Evolutionary conservation across 2,888 invertebrate species (phyloP), one percentile per base, ranked within the genome.

Genomic region (Desoria tigrina): DNA sequence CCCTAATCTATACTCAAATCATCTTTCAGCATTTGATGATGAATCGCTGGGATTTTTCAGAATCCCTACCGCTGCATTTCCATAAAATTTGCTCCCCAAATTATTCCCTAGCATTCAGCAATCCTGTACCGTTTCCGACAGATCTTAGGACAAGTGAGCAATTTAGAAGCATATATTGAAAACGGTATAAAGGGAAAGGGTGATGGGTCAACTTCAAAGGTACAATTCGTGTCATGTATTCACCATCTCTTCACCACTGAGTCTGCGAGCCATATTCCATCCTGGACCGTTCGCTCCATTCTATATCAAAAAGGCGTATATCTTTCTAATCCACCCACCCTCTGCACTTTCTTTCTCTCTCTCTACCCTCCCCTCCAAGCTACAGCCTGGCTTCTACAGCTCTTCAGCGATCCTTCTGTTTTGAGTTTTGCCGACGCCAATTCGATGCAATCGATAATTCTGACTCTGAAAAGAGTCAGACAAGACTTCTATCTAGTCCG

Each of bases 401-500:
- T 45, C 45, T 45, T 45, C 9, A 45, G 45, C 4, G 53, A 23
- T 51, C 53, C 24, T 16, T 27, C 27, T 62, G 62, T 62, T 32
- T n/a, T n/a, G n/a, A n/a, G n/a, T n/a, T n/a, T 62, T 62, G 62
- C 62, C 62, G 62, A 62, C 62, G 62, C 62, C 62, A 56, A 62
- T 62, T 49, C 56, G 62, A 62, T 62, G 62, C 55, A 62, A 62
- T 62, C 62, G 62, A 62, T 62, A 62, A 62, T 62, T 62, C 62
- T 45, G 56, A 14, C 21, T 45, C 51, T 51, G 26, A 4, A 45
- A 26, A 51, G 51, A 51, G 26, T 51, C 16, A 23, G 11, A 11
- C 32, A 7, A 32, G 32, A 32, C 32, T 32, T 32, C 32, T 32
- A 32, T 32, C 32, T 32, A 4, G 6, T 11, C 11, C 32, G 11